Evolutionary conservation across 64 coral and sea anemone species (phyloP).

Genomic region (Trachythela sp.): DNA sequence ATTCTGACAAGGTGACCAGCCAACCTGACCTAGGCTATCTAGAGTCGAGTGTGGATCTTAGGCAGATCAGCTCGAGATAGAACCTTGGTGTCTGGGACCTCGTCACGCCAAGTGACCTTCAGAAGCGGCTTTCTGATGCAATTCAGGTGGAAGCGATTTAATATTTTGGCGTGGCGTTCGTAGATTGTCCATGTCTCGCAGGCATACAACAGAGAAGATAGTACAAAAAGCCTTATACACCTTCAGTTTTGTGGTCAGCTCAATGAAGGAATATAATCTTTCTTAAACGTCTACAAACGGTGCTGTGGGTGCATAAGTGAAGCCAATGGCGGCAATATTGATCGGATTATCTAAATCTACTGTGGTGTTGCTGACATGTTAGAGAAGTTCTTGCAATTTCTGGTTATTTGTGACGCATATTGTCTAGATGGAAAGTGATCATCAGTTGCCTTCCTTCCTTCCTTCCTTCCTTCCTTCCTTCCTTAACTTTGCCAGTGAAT

Average conservation of each 20-base stretch:
- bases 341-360: too few species aligned
- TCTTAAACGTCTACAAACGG: too few species aligned
- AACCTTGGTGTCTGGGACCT: not conserved
- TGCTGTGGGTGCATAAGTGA: too few species aligned
- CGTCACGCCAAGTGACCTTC: not conserved
- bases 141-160: not conserved
- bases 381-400: too few species aligned
- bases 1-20: not conserved
- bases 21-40: not conserved
- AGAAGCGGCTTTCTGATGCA: not conserved
- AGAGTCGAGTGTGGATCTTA: not conserved
- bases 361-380: too few species aligned
- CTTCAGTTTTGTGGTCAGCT: not conserved
- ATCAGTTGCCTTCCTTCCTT: too few species aligned
- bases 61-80: not conserved
- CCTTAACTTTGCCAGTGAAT: too few species aligned
- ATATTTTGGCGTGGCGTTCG: not conserved
- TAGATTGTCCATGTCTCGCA: constrained; percentile 2
- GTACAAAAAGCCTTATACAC: not conserved
- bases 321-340: too few species aligned
- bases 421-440: too few species aligned
- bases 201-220: not conserved
- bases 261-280: too few species aligned
- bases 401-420: too few species aligned
- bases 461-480: too few species aligned